phyloP scores from a whole-genome alignment of 2,888 invertebrate species.

The Heteromyza rotundicornis region DNA sequence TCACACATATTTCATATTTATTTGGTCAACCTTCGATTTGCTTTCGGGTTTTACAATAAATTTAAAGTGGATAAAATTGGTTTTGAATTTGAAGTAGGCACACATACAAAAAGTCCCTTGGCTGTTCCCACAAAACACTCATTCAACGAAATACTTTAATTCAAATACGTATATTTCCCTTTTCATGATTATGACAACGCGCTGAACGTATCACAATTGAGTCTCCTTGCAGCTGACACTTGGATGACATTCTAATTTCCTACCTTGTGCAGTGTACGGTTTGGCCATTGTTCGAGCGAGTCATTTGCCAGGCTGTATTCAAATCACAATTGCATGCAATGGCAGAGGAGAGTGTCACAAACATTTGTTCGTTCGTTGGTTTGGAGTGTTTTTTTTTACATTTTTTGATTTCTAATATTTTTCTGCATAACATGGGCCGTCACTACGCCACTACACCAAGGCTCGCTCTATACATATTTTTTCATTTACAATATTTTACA shows the following conservation, averaged over 20 bases:
- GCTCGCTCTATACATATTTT: no score
- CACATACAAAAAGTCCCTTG: no score
- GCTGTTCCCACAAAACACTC: no score
- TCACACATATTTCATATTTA: no score
- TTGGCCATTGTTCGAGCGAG: constrained; percentile 3
- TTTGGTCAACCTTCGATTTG: no score
- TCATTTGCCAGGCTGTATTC: constrained; percentile 5
- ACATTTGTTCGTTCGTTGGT: not conserved
- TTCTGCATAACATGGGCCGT: not conserved
- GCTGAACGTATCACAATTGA: not conserved
- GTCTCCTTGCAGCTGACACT: constrained; percentile 30
- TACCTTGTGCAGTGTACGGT: constrained; percentile 33
- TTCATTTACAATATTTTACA: no score
- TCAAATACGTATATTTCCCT: not conserved
- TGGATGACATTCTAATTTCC: constrained; percentile 37
- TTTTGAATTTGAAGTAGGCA: no score
- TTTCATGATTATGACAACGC: not conserved
- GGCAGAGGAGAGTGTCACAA: not conserved
- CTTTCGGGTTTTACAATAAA: no score
- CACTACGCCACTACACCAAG: no score
- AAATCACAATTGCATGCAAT: not conserved
- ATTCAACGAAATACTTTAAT: no score
- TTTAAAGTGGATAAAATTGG: no score
- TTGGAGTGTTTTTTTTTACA: no score
- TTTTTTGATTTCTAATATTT: not conserved